Evolutionary conservation across 2,888 invertebrate species (phyloP).

Genomic region (Drosophila lutescens): DNA sequence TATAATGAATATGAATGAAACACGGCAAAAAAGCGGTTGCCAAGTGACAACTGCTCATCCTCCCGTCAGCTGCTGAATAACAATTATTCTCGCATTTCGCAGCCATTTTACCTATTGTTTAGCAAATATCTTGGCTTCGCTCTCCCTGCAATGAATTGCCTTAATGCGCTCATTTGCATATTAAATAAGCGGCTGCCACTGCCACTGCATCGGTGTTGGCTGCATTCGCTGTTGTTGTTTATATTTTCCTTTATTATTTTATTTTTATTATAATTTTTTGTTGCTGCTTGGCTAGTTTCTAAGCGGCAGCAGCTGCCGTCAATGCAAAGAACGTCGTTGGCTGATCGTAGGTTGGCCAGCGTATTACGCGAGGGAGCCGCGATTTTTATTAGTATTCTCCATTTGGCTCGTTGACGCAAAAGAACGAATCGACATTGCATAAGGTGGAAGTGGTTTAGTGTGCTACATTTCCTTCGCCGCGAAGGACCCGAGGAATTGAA

Average conservation of each 20-base stretch:
- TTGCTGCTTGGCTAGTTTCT: constrained; percentile 58
- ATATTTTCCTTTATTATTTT: constrained; percentile 12
- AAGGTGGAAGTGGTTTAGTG: constrained; percentile 32
- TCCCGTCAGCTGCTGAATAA: constrained; percentile 66
- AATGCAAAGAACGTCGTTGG: constrained; percentile 56
- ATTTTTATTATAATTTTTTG: constrained; percentile 4
- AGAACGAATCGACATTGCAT: constrained; percentile 52
- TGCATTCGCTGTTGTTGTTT: constrained; percentile 19
- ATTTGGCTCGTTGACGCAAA: constrained; percentile 72
- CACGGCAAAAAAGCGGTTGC: constrained; percentile 45
- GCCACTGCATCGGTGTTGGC: constrained; percentile 52
- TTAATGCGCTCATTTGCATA: constrained; percentile 78
- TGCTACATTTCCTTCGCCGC: constrained; percentile 24
- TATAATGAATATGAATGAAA: constrained; percentile 43
- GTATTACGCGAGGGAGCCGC: constrained; percentile 58
- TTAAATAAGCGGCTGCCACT: constrained; percentile 66
- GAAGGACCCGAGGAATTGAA: constrained; percentile 3
- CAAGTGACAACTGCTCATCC: constrained; percentile 61
- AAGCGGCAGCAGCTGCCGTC: constrained; percentile 62
- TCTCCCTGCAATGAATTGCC: constrained; percentile 75
- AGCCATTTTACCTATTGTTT: constrained; percentile 68
- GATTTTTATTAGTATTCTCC: constrained; percentile 52
- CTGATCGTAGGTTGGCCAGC: constrained; percentile 63
- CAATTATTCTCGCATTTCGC: constrained; percentile 54
- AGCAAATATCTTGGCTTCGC: constrained; percentile 60